These are phyloP conservation scores for Ciconia maguari DNA, from an alignment of 2,113 vertebrate species.

Conservation along the genomic window DNA sequence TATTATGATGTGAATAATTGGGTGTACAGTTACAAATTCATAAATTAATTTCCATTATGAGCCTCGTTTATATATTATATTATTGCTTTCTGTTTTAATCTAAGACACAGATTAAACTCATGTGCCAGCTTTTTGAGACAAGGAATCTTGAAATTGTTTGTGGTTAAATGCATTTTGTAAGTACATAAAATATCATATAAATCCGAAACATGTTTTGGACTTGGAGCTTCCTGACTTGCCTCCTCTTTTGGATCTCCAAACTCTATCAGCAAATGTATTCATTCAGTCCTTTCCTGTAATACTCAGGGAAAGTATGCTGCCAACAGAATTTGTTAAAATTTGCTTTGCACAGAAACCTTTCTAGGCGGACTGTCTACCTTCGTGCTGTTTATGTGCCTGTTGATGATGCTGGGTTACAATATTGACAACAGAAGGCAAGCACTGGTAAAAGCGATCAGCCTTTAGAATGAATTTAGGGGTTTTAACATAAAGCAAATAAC, in stretches of 20 bases:
- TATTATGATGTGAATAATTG: not conserved
- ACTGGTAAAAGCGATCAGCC: not conserved
- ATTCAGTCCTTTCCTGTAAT: not conserved
- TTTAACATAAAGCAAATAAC: not conserved
- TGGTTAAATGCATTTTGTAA: not conserved
- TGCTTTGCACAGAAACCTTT: not conserved
- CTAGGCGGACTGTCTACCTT: not conserved
- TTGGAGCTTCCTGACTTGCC: not conserved
- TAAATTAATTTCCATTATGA: not conserved
- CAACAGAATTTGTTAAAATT: not conserved
- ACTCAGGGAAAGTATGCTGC: not conserved
- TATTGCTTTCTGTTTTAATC: not conserved
- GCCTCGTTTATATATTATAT: not conserved
- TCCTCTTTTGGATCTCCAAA: not conserved
- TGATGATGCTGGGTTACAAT: not conserved
- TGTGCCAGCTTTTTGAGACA: not conserved
- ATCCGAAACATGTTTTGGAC: not conserved
- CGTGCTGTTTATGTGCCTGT: accelerated
- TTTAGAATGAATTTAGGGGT: not conserved
- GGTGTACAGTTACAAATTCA: not conserved
- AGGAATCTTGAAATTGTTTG: not conserved
- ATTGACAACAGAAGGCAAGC: not conserved
- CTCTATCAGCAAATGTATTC: not conserved
- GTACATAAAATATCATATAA: not conserved
- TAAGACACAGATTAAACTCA: not conserved